Base-by-base conservation (phyloP, 1,140 invertebrate species). In the Cardiocondyla obscurior region DNA sequence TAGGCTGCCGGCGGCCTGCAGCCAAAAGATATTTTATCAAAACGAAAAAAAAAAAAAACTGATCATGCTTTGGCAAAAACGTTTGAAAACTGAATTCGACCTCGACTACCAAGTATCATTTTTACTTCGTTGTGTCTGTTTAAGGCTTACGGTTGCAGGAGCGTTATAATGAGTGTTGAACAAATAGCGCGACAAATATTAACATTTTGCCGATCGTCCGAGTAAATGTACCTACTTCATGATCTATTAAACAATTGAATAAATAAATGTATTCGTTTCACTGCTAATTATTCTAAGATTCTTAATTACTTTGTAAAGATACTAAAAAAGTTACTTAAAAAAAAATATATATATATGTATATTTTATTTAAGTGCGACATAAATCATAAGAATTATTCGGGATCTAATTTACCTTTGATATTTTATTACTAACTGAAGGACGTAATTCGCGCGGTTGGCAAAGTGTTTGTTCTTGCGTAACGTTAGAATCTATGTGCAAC, bases 1-100 rank as follows among this genome's bases (percentile, higher is more conserved):
- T 25, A 60, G 55, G 55, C 55, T 62, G 70, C 70, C 57, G 72
- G 57, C 57, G 5, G 72, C 39, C 39, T 42, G 39, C 39, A 74
- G 25, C 28, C 28, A 33, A n/a, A n/a, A n/a, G n/a, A n/a, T n/a
- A n/a, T n/a, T n/a, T n/a, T n/a, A n/a, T n/a, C n/a, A n/a, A n/a
- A n/a, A 60, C n/a, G 2, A n/a, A 62, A 74, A 73, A 12, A 39
- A 10, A 39, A 39, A 10, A 46, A 42, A 73, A 60, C 57, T 10
- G 36, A 46, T 44, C 6, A n/a, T 14, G 10, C 62, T 74, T 12
- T 74, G 19, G 5, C 36, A 14, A 53, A 73, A 19, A 73, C 16
- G 8, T 30, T 58, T 76, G 16, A 39, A 53, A 39, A 67, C 16
- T 30, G 16, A 67, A 42, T 67, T 42, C 12, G 16, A 67, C 0